phyloP scores from a whole-genome alignment of 1,140 invertebrate genomes.

The Caenorhabditis briggsae region DNA sequence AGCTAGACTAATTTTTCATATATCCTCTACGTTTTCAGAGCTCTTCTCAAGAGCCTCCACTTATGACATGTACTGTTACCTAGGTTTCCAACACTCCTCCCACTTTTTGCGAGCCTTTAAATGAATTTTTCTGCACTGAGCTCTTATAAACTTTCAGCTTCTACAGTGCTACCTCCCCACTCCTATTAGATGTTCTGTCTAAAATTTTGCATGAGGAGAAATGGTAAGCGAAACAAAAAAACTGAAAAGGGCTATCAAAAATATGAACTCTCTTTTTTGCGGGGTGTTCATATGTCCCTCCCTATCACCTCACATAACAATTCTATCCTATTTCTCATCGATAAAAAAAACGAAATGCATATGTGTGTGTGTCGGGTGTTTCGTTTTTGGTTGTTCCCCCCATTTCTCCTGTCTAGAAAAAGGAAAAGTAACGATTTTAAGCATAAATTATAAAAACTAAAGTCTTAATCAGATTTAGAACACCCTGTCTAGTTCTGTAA shows the following conservation, averaged over 20 bases:
- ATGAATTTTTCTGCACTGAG: background rate
- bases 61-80: background rate
- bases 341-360: constrained; percentile 8
- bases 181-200: too few species aligned
- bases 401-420: too few species aligned
- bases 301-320: background rate
- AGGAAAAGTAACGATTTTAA: too few species aligned
- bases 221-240: background rate
- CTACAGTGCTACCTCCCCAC: too few species aligned
- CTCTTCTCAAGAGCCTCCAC: background rate
- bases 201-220: background rate
- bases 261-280: too few species aligned
- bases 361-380: background rate
- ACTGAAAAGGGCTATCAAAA: background rate
- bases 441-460: too few species aligned
- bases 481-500: too few species aligned
- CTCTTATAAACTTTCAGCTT: background rate
- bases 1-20: background rate
- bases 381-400: background rate
- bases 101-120: background rate
- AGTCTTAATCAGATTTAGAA: too few species aligned
- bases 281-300: background rate
- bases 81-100: background rate
- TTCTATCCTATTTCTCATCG: background rate
- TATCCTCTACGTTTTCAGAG: background rate